Conservation (phyloP, 1,140 invertebrate genomes). For the Heliconius eleuchia region DNA sequence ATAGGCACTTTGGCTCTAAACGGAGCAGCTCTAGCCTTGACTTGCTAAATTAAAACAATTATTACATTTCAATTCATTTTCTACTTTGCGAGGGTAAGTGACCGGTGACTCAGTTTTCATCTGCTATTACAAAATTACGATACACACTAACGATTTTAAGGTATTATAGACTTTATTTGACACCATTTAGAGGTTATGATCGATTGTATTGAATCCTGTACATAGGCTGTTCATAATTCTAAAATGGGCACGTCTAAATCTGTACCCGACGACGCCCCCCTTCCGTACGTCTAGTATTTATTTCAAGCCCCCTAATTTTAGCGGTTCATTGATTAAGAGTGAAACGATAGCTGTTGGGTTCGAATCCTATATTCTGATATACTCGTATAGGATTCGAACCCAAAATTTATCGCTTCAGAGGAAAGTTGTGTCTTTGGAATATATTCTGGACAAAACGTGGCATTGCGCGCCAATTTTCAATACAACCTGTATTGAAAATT, state of each 20-base stretch:
- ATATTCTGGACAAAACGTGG: no score
- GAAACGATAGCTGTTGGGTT: constrained; percentile 19
- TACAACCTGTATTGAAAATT: no score
- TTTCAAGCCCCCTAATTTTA: constrained; percentile 55
- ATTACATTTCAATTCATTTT: constrained; percentile 50
- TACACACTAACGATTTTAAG: not conserved
- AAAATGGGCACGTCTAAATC: constrained; percentile 48
- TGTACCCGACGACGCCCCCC: constrained; percentile 46
- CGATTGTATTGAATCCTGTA: constrained; percentile 15
- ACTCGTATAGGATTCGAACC: no score
- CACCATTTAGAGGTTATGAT: constrained; percentile 5
- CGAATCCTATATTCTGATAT: not conserved
- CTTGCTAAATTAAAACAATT: constrained; percentile 32
- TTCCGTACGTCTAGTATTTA: constrained; percentile 53
- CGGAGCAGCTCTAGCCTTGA: not conserved
- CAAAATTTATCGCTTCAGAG: no score
- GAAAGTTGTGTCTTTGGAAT: no score
- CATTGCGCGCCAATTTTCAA: no score
- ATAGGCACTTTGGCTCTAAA: no score
- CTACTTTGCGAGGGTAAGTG: constrained; percentile 59
- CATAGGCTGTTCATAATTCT: constrained; percentile 22
- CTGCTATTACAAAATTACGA: constrained; percentile 15
- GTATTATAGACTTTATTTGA: constrained; percentile 23
- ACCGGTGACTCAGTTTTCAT: constrained; percentile 56
- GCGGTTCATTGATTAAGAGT: constrained; percentile 54